phyloP scores from a whole-genome alignment of 2,113 vertebrate genomes.

The Nibea albiflora region DNA sequence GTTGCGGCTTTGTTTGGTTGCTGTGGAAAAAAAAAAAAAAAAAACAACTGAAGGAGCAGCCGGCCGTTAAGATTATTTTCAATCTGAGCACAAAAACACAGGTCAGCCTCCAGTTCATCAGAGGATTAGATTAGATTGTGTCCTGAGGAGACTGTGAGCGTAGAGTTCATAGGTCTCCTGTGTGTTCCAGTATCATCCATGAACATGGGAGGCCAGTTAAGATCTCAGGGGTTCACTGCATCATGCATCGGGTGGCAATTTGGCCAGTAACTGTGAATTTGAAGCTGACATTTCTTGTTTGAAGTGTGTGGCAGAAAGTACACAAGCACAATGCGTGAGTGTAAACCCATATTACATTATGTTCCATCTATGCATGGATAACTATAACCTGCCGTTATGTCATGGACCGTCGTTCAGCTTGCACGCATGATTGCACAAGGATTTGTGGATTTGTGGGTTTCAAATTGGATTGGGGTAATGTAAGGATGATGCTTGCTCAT shows the following conservation, averaged over 20 bases:
- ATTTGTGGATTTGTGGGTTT: too few species aligned
- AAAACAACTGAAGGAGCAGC: background rate
- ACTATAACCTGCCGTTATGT: too few species aligned
- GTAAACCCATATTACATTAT: too few species aligned
- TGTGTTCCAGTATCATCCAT: background rate
- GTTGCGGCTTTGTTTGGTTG: background rate
- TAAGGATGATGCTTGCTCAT: too few species aligned
- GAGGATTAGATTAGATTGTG: slow-evolving; percentile 8
- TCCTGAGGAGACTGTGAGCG: background rate
- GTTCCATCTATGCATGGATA: too few species aligned
- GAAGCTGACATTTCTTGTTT: background rate
- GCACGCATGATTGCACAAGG: too few species aligned
- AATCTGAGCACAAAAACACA: background rate
- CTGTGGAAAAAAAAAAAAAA: background rate
- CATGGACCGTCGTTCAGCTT: too few species aligned
- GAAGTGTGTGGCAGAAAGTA: background rate
- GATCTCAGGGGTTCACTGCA: background rate
- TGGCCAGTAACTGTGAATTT: background rate
- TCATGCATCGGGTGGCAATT: background rate
- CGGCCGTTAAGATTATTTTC: slow-evolving; percentile 4
- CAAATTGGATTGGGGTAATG: too few species aligned
- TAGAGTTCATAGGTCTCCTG: background rate
- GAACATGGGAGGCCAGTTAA: background rate
- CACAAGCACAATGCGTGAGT: too few species aligned
- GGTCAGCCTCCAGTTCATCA: slow-evolving; percentile 3